Evolutionary conservation across 1,140 invertebrate species (phyloP).

Genomic region (Saccostrea cuccullata): DNA sequence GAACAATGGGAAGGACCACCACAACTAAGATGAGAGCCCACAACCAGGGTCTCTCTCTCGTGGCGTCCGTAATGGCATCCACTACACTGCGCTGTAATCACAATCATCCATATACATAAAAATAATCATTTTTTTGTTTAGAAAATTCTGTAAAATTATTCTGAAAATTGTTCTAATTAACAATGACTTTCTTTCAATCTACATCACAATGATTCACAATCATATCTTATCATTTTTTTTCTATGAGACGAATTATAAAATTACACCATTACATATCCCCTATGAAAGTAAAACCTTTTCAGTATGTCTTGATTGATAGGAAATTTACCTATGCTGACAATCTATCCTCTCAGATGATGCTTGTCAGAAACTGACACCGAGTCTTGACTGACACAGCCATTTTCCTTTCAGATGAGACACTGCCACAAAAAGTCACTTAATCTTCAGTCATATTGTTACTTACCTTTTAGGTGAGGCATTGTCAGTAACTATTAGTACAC

Average conservation of each 20-base stretch:
- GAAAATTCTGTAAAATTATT: no score
- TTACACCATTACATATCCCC: no score
- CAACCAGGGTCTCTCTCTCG: conserved; percentile 93
- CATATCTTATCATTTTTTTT: no score
- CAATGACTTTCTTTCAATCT: no score
- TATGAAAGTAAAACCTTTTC: no score
- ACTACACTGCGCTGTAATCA: conserved; percentile 88
- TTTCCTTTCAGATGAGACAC: no score
- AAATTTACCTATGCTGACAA: background rate
- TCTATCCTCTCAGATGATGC: background rate
- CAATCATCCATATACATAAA: background rate
- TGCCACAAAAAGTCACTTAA: no score
- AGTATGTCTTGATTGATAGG: background rate
- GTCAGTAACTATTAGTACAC: background rate
- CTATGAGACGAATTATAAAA: no score
- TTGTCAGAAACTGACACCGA: background rate
- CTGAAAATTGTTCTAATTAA: no score
- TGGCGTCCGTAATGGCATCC: conserved; percentile 88
- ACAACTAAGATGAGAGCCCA: conserved; percentile 92
- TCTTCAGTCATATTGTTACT: no score
- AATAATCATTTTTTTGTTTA: background rate
- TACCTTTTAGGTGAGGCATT: background rate
- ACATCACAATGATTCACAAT: no score
- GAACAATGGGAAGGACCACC: conserved; percentile 87
- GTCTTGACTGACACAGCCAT: no score